Evolutionary conservation across 1,140 invertebrate species (phyloP).

Genomic region (Solenopsis fugax): DNA sequence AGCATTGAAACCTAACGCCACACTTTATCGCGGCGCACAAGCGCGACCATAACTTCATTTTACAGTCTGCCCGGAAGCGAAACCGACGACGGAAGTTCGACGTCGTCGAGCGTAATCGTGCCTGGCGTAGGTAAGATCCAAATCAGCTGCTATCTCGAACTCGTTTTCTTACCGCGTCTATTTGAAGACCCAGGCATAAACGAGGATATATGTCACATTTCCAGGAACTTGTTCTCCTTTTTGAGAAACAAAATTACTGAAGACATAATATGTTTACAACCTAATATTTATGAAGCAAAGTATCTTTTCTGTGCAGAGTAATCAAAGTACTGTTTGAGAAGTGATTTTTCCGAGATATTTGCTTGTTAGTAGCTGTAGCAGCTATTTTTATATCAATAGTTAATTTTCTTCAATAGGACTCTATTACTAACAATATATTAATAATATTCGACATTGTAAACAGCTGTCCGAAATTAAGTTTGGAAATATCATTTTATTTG

Average conservation of each 20-base stretch:
- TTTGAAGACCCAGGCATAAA: slow-evolving; percentile 6
- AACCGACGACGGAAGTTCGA: slow-evolving; percentile 23
- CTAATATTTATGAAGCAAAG: background rate
- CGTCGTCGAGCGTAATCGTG: background rate
- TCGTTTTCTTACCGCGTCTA: slow-evolving; percentile 15
- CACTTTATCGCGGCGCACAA: slow-evolving; percentile 5
- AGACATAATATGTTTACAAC: background rate
- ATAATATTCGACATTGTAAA: background rate
- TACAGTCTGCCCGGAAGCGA: slow-evolving; percentile 23
- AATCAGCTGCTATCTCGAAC: slow-evolving; percentile 30
- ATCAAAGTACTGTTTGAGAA: background rate
- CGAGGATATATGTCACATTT: background rate
- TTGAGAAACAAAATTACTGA: background rate
- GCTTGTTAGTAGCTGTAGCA: background rate
- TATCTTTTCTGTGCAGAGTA: background rate
- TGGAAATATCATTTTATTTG: background rate
- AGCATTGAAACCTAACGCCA: background rate
- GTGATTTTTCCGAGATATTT: background rate
- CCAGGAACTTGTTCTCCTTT: background rate
- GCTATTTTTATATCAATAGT: background rate
- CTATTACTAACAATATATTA: too few relatives aligned
- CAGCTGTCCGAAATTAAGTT: background rate
- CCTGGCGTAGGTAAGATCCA: background rate
- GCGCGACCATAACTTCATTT: slow-evolving; percentile 10
- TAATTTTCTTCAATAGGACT: background rate